These are phyloP conservation scores for Drosophila teissieri DNA, from an alignment of 1,140 invertebrate genomes.

Conservation along the genomic window DNA sequence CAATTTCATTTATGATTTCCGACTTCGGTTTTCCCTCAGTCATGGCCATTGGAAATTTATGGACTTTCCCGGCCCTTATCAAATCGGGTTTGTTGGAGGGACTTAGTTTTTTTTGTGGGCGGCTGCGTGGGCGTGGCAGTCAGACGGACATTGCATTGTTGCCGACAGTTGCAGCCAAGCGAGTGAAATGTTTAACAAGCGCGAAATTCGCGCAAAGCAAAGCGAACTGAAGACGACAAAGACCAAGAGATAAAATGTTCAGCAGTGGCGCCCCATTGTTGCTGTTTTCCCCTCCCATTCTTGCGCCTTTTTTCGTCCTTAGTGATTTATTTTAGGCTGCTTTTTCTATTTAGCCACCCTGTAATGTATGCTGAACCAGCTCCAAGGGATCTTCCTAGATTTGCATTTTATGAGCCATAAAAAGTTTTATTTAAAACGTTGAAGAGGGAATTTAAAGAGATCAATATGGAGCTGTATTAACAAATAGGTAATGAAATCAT, in stretches of 20 bases:
- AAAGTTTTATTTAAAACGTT: neutral
- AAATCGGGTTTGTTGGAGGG: slow-evolving; percentile 1
- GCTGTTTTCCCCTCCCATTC: slow-evolving; percentile 1
- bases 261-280: slow-evolving; percentile 2
- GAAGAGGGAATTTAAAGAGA: too few relatives aligned
- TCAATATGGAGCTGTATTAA: too few relatives aligned
- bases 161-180: slow-evolving; percentile 71
- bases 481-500: too few relatives aligned
- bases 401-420: neutral
- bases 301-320: slow-evolving; percentile 9
- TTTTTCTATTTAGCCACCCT: slow-evolving; percentile 21
- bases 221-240: slow-evolving; percentile 35
- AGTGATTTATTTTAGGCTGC: slow-evolving; percentile 38
- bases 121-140: slow-evolving; percentile 1
- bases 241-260: slow-evolving; percentile 47
- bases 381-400: too few relatives aligned
- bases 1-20: neutral
- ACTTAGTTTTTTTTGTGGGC: slow-evolving; percentile 1
- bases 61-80: slow-evolving; percentile 32
- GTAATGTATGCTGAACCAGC: neutral
- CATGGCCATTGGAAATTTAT: slow-evolving; percentile 42
- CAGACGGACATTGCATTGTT: slow-evolving; percentile 65
- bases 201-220: slow-evolving; percentile 61
- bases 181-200: slow-evolving; percentile 75
- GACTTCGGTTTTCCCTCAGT: slow-evolving; percentile 6